Percentiles rank a stretch among this genome's conserved stretches.
Conservation (phyloP, 2,113 vertebrate genomes). For the Hucho hucho region DNA sequence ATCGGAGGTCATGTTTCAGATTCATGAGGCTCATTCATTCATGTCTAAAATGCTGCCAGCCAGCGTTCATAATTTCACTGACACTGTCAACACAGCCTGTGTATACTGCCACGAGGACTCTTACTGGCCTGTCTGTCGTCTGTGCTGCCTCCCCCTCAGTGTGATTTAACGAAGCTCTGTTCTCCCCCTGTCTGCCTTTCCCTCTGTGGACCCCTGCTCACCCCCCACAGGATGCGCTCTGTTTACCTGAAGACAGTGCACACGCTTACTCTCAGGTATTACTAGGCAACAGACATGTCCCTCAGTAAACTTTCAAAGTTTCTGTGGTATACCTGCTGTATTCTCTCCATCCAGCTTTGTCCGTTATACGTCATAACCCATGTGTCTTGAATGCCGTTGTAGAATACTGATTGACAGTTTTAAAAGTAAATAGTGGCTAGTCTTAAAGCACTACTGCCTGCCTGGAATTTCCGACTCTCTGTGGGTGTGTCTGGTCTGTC, state of each 20-base stretch:
- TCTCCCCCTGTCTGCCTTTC: neutral
- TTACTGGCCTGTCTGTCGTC: neutral
- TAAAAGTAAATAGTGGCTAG: no score
- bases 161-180: no score
- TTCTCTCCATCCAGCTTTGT: no score
- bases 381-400: neutral
- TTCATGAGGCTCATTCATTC: neutral
- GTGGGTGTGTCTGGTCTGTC: no score
- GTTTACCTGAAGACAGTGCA: neutral
- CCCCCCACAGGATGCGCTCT: neutral
- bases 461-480: neutral
- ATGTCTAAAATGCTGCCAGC: neutral
- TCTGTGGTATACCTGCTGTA: no score
- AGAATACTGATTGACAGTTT: neutral
- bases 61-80: neutral
- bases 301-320: neutral
- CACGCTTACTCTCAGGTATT: neutral
- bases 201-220: neutral
- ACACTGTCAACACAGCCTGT: neutral
- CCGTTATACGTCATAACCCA: neutral
- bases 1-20: neutral
- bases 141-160: no score
- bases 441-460: no score
- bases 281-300: neutral
- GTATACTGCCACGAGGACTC: constrained; percentile 2